Evolutionary conservation across 2,888 invertebrate species (phyloP).

Genomic region (Limnephilus lunatus): DNA sequence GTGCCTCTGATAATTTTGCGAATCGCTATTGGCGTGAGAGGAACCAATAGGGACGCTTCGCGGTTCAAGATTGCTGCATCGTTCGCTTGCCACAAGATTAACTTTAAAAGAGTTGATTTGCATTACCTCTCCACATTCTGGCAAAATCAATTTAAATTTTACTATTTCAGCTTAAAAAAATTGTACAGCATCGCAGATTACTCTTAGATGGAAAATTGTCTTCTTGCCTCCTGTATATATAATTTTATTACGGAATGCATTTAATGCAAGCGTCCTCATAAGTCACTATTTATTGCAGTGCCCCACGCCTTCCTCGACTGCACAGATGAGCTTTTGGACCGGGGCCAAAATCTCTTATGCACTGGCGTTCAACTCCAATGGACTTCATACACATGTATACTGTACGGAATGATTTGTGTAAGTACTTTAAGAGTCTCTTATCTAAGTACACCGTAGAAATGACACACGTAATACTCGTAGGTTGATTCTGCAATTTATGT

Average conservation of each 20-base stretch:
- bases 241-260: neutral
- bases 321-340: slow-evolving; percentile 11
- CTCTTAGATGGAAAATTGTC: neutral
- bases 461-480: neutral
- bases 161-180: no score
- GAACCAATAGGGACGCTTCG: no score
- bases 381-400: slow-evolving; percentile 18
- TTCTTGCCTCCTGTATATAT: neutral
- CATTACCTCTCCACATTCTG: no score
- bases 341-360: neutral
- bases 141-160: no score
- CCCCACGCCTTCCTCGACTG: slow-evolving; percentile 17
- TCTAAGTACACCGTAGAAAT: neutral
- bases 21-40: no score
- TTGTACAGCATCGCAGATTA: neutral
- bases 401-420: neutral
- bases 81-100: no score
- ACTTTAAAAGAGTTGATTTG: no score
- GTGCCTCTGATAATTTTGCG: no score
- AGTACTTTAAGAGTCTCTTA: neutral
- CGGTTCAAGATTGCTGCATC: no score
- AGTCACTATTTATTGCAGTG: slow-evolving; percentile 9
- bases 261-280: slow-evolving; percentile 8
- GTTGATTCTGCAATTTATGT: neutral
- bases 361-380: slow-evolving; percentile 9